Evolutionary conservation across 2,888 invertebrate species (phyloP), one percentile per base, ranked within the genome.

Genomic region (Eilema caniola): DNA sequence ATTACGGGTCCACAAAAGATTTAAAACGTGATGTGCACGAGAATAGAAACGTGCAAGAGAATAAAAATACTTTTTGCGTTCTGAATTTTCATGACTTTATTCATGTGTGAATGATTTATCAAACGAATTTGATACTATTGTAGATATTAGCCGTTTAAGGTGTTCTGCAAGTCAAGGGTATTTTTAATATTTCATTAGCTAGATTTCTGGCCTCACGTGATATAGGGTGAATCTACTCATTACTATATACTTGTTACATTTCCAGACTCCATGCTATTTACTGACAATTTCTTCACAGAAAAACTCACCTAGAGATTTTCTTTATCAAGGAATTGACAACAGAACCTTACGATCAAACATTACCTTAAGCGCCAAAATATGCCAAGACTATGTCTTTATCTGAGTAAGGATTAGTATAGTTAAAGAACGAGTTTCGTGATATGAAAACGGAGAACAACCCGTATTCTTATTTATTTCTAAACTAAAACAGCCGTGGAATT

Each of bases 1-100:
- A 79, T 77, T 82, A 66, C 67, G 61, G 25, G 25, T 64, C 33
- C 16, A 76, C 63, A 59, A 63, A 31, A 25, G 25, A 53, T 53
- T 53, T n/a, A 53, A 47, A 53, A 53, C 10, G 47, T 47, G 20
- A 41, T 25, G 8, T 63, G n/a, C 20, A 20, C 12, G 28, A 47
- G n/a, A 47, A n/a, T 62, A 8, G 33, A 24, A 23, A 23, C 23
- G 62, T 41, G 24, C 23, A 33, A 23, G n/a, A 20, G 5, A 37
- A 37, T 23, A 33, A 12, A 23, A 62, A 62, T 62, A 16, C 12
- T 33, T 23, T 62, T 23, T 12, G 33, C 47, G 47, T 16, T 47
- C 20, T 20, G 47, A 47, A 47, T 47, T 47, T 20, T 20, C 16
- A 14, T 41, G 41, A 41, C 41, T 41, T 37, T 41, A 0, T 41